Evolutionary conservation across 92 coral and sea anemone species (phyloP).

Genomic region (Pocillopora grandis): DNA sequence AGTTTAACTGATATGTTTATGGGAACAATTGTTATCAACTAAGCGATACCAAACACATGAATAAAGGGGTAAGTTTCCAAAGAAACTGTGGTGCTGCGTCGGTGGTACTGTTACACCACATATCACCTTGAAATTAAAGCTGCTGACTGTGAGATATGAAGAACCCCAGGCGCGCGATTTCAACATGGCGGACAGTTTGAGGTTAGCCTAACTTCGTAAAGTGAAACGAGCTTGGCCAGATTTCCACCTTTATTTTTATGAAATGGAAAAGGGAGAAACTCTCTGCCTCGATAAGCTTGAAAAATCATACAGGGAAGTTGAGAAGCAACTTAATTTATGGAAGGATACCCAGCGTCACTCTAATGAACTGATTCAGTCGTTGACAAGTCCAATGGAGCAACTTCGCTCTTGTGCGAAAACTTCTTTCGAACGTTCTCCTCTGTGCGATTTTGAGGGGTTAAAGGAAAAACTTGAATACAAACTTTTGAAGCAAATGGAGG

Average conservation of each 20-base stretch:
- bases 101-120: background rate
- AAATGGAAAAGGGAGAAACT: constrained; percentile 32
- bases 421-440: constrained; percentile 60
- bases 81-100: too few relatives aligned
- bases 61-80: too few relatives aligned
- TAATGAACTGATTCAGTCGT: constrained; percentile 34
- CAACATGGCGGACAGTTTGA: background rate
- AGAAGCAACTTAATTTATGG: constrained; percentile 46
- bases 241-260: background rate
- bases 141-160: background rate
- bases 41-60: background rate
- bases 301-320: constrained; percentile 60
- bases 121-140: background rate
- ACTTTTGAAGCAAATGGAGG: constrained; percentile 59
- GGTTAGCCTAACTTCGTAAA: background rate
- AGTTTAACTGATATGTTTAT: too few relatives aligned
- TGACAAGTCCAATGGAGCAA: constrained; percentile 68
- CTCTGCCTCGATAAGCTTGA: constrained; percentile 60
- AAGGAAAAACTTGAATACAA: constrained; percentile 66
- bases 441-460: constrained; percentile 52
- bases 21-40: background rate
- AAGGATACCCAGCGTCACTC: constrained; percentile 55
- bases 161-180: background rate
- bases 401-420: constrained; percentile 64
- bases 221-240: background rate